phyloP scores from a whole-genome alignment of 2,888 invertebrate genomes.

The Caenorhabditis uteleia region DNA sequence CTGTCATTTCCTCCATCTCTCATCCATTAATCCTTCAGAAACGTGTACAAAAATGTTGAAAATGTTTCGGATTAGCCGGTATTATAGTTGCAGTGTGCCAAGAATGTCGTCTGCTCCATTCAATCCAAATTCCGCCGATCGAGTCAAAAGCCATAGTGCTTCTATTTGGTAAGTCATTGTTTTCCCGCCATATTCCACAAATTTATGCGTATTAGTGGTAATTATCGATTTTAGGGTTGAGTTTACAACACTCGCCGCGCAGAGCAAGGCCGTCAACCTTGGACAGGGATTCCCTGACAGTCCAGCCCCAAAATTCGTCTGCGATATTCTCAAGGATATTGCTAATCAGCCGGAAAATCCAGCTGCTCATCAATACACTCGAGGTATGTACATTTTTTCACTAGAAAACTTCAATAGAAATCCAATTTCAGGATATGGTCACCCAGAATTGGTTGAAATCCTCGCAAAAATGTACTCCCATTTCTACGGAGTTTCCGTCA shows the following conservation, averaged over 20 bases:
- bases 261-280: conserved; percentile 67
- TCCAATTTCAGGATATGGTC: conserved; percentile 58
- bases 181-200: no score
- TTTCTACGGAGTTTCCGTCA: conserved; percentile 79
- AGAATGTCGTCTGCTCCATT: conserved; percentile 10
- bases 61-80: no score
- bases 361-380: conserved; percentile 65
- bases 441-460: conserved; percentile 80
- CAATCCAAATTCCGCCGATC: conserved; percentile 30
- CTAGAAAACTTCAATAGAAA: not conserved
- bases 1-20: not conserved
- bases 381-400: conserved; percentile 27
- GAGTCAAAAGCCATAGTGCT: conserved; percentile 33
- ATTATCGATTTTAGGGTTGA: conserved; percentile 64
- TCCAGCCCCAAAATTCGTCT: conserved; percentile 63
- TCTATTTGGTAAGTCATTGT: conserved; percentile 52
- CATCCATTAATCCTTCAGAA: not conserved
- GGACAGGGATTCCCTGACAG: conserved; percentile 70
- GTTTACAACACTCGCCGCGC: conserved; percentile 65
- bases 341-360: conserved; percentile 56
- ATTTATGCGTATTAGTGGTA: not conserved
- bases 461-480: conserved; percentile 85
- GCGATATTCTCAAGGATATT: conserved; percentile 59
- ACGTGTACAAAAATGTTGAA: not conserved
- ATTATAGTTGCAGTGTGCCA: conserved; percentile 26